A percentile compares a stretch with the other conserved stretches of the same genome.
phyloP scores from a whole-genome alignment of 2,888 invertebrate species.

The Agonum fuliginosum region DNA sequence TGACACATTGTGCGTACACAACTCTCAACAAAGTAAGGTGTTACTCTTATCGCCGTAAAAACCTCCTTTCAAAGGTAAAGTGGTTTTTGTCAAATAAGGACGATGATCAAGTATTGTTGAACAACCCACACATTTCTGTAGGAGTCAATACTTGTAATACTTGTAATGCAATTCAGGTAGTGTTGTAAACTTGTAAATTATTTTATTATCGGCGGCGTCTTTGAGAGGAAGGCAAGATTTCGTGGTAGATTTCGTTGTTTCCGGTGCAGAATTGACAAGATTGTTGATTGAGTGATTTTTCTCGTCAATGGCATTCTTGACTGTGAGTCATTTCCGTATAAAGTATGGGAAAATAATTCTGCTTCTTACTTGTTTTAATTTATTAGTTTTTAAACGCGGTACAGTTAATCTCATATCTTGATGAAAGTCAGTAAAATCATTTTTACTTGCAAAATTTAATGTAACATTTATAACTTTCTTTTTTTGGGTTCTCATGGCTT shows the following conservation, averaged over 20 bases:
- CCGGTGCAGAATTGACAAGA: neutral
- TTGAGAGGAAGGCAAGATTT: no score
- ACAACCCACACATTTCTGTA: neutral
- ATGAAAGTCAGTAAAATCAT: constrained; percentile 6
- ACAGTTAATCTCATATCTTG: neutral
- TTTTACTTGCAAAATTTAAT: constrained; percentile 26
- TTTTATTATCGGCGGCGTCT: constrained; percentile 9
- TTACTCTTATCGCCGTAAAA: constrained; percentile 46
- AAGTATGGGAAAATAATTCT: constrained; percentile 10
- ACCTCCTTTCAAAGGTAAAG: constrained; percentile 38
- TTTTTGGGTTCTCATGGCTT: constrained; percentile 31
- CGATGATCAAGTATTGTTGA: constrained; percentile 9
- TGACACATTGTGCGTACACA: constrained; percentile 45
- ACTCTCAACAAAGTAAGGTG: constrained; percentile 36
- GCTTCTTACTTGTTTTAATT: neutral
- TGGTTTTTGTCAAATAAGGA: constrained; percentile 56
- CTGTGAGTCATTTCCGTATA: constrained; percentile 33
- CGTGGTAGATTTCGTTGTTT: neutral
- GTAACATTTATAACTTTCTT: constrained; percentile 5
- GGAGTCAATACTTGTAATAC: constrained; percentile 30
- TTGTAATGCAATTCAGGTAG: constrained; percentile 49
- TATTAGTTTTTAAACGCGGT: constrained; percentile 21
- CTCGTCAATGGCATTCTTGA: neutral
- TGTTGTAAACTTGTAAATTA: constrained; percentile 43
- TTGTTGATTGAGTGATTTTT: neutral